Conservation (phyloP, 2,888 invertebrate species). For the Teinopalpus imperialis region DNA sequence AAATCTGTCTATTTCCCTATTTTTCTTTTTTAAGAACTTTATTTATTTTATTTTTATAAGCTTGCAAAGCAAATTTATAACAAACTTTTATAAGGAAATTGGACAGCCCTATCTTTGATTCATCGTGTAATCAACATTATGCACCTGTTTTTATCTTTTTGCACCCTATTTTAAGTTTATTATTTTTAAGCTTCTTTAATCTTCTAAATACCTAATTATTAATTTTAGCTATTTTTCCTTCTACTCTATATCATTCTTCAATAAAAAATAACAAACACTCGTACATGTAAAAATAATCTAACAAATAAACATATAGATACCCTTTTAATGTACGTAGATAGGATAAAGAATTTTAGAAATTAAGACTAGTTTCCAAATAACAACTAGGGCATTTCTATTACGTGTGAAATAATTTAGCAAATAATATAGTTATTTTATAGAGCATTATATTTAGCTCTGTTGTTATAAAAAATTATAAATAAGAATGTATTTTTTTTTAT, state of each 20-base stretch:
- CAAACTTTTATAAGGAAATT: slow-evolving; percentile 2
- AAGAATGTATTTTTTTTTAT: no score
- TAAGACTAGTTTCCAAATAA: no score
- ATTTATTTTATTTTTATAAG: not conserved
- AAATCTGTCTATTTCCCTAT: not conserved
- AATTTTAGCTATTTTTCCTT: not conserved
- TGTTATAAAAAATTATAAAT: no score
- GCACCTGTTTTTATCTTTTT: slow-evolving; percentile 16
- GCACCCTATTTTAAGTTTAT: slow-evolving; percentile 22
- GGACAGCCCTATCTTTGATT: slow-evolving; percentile 14
- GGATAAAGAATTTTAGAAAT: no score
- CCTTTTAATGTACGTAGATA: no score
- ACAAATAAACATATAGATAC: no score
- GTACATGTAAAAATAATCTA: no score
- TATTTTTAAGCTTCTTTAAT: not conserved
- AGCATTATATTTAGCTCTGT: no score
- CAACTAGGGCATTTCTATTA: no score
- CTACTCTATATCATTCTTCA: not conserved
- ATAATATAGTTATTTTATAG: no score
- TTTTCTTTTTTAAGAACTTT: not conserved
- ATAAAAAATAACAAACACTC: no score
- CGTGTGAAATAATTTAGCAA: no score
- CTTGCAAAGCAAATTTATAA: not conserved
- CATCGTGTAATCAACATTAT: not conserved
- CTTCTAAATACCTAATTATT: not conserved